Base-by-base conservation (phyloP, 2,888 invertebrate genomes). In the Synergus japonicus region DNA sequence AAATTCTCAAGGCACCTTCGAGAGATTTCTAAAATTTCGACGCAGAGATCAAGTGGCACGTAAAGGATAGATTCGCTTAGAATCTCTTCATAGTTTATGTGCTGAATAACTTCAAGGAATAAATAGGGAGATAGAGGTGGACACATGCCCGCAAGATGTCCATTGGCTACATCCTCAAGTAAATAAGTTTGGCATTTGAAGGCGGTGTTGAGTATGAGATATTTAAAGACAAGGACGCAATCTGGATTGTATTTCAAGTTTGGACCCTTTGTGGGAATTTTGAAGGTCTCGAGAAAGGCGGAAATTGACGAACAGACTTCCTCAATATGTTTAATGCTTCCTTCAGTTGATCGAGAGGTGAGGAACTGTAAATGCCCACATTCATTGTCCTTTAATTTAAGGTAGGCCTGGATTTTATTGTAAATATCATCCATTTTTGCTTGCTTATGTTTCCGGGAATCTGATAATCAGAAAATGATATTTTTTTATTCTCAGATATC, bases 51-150 rank as follows among this genome's bases (percentile, higher is more conserved):
- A 10, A 92, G 77, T 1, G 92, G 92, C 15, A 89, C 29, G 44
- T 90, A 82, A 0, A 89, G 79, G 1, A 92, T 64, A 0, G 89
- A 89, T 80, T 89, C 88, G 0, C 84, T 82, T 18, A 92, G 66
- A 44, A 92, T 82, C 8, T 85, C 83, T 4, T 92, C 91, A 37
- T 86, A 92, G 5, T 87, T 79, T 0, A 91, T 67, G 7, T 78
- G 79, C 88, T 89, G 91, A 0, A 90, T 13, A 69, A 92, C 87
- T 83, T 91, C 89, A 5, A 89, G 78, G 2, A 92, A 84, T 5
- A 92, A 81, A 79, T 90, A 91, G 0, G 89, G 87, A 4, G 92
- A 91, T 12, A 91, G 63, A 15, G 89, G 82, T 13, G 91, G 89
- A 79, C 88, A 90, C 83, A 89, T 88, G 63, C 89, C 88, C 0